Evolutionary conservation across 2,888 invertebrate species (phyloP).

Genomic region (Cerceris ruficornis): DNA sequence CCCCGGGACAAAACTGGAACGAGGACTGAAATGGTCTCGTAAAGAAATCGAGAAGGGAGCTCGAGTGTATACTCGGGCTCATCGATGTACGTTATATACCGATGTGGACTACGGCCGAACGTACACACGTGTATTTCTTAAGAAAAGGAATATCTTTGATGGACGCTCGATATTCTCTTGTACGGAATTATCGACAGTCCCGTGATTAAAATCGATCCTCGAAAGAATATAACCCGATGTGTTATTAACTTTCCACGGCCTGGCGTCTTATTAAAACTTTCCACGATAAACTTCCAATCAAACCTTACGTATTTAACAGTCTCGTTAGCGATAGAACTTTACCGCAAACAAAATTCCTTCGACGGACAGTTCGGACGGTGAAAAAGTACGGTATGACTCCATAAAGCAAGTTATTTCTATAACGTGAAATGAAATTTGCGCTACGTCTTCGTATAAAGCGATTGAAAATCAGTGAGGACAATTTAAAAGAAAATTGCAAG

Average conservation of each 20-base stretch:
- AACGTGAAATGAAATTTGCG: no score
- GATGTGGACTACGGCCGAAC: no score
- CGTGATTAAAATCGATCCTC: slow-evolving; percentile 27
- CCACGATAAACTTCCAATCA: no score
- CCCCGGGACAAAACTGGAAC: slow-evolving; percentile 48
- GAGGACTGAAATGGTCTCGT: slow-evolving; percentile 29
- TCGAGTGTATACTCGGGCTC: slow-evolving; percentile 22
- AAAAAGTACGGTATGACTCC: no score
- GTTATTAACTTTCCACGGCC: neutral
- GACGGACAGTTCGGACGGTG: no score
- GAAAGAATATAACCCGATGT: neutral
- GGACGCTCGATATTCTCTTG: slow-evolving; percentile 26
- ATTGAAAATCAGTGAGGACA: no score
- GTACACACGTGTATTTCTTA: neutral
- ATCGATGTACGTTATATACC: slow-evolving; percentile 8
- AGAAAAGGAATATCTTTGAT: slow-evolving; percentile 38
- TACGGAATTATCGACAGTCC: slow-evolving; percentile 10
- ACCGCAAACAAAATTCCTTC: no score
- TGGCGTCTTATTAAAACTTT: neutral
- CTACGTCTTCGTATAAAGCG: no score
- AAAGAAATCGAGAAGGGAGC: slow-evolving; percentile 42
- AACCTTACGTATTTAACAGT: no score
- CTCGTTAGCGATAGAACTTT: no score
- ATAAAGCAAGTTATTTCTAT: no score
- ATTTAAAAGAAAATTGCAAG: no score